Base-by-base conservation (phyloP, 2,888 invertebrate genomes). In the Scaptomyza caliginosa region DNA sequence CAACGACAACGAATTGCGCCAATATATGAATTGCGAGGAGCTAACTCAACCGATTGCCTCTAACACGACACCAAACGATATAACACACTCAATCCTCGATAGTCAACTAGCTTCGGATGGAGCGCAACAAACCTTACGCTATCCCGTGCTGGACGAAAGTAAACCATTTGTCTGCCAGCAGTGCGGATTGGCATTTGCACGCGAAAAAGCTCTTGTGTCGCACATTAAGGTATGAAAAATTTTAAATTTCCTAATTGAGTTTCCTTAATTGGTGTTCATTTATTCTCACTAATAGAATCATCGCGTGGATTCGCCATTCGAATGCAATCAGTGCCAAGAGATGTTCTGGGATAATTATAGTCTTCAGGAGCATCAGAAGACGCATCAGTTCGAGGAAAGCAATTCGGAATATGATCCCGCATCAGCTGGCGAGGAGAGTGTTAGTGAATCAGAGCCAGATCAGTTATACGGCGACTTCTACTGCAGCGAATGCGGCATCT, bases 101-200 rank as follows among this genome's bases (percentile, higher is more conserved):
- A 40, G 51, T 16, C 32, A 34, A 19, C 23, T 4, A 46, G 38
- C 5, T 4, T 23, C 26, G 6, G 58, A 50, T 30, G 63, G 34
- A 8, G 48, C 65, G 8, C 51, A 68, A 5, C 17, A 45, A 28
- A 1, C 58, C 0, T 52, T 68, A 11, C 82, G 80, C 10, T 94
- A 92, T 90, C 94, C 94, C 0, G 91, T 94, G 11, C 93, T 93
- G 0, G 96, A 96, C 91, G 94, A 95, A 0, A 92, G 94, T 34
- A 94, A 95, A 62, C 96, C 96, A 0, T 96, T 96, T 86, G 96
- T 96, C 0, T 96, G 96, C 77, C 95, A 95, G 74, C 93, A 94
- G 72, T 95, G 95, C 86, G 96, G 93, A 0, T 93, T 96, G 55
- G 95, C 95, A 4, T 96, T 96, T 91, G 96, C 96, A 0, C 92